Conservation (phyloP, 2,797 vertebrate genomes). For the Pteronotus mesoamericanus region DNA sequence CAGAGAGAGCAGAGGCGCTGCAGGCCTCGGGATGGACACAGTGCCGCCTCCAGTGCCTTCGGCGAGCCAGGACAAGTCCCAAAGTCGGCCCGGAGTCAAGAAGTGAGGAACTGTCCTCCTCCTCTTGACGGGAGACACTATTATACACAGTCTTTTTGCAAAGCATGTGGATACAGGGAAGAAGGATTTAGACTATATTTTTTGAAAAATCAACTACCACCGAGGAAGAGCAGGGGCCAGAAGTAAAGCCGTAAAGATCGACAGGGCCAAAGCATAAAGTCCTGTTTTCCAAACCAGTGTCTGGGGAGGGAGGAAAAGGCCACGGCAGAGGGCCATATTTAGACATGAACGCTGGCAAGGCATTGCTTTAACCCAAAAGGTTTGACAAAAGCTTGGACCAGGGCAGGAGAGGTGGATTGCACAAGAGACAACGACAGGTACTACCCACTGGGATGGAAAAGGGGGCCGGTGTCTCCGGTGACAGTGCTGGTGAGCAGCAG, state of each 20-base stretch:
- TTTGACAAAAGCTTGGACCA: neutral
- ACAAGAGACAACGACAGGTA: neutral
- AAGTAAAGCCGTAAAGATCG: neutral
- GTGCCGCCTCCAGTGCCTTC: neutral
- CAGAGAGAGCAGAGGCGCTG: neutral
- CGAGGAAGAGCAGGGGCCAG: neutral
- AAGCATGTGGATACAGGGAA: neutral
- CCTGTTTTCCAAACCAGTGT: neutral
- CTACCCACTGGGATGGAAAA: neutral
- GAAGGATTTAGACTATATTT: neutral
- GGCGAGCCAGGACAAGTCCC: constrained; percentile 8
- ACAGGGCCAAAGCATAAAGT: neutral
- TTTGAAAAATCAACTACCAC: neutral
- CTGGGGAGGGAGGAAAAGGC: neutral
- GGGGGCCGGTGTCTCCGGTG: neutral
- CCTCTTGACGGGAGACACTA: neutral
- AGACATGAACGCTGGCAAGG: neutral
- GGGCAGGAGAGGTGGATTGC: neutral
- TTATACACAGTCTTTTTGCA: neutral
- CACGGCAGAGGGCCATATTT: neutral
- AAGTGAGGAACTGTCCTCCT: neutral
- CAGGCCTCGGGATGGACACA: neutral
- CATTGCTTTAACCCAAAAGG: neutral
- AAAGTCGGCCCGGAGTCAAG: neutral
- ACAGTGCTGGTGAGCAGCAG: neutral